Evolutionary conservation across 37 sponge, comb jelly and placozoan genomes (phyloP), one percentile per base, ranked within the genome.

Genomic region (Theonella swinhoei): DNA sequence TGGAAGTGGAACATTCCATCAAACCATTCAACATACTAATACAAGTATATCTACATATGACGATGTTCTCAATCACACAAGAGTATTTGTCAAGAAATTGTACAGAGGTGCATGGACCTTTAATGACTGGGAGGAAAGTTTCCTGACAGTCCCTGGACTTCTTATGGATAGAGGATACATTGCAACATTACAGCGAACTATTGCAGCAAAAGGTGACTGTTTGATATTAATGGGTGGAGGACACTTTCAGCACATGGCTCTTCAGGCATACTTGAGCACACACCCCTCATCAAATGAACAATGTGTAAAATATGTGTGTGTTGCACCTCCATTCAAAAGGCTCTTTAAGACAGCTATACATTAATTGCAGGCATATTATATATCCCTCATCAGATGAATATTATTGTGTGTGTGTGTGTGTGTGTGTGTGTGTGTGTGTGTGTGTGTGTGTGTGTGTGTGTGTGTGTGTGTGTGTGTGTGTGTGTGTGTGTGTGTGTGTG

Each of bases 141-240:
- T 73, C 39, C 23, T 31, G 68, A 38, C 8, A 28, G 65, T 68
- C 34, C n/a, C 4, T 4, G 58, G 69, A 2, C 26, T 39, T 65
- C 3, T 25, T 28, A 0, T 24, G 23, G 74, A 65, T n/a, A 24
- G 38, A 34, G 87, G 80, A 28, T 86, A 86, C 62, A 71, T 86
- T 62, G 87, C 80, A 29, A 42, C 73, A 37, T 32, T 86, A 65
- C 87, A 86, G 41, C 54, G 79, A n/a, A 28, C 78, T 3, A 33
- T 78, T 22, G 86, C 72, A 3, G 35, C 54, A 3, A 9, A 19
- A 42, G 34, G 72, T 20, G 35, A 41, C 36, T 86, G 80, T 29
- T 30, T 79, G 3, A 72, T 86, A 29, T 29, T 41, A 0, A 63
- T 79, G 73, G 87, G 80, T 35, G 87, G 80, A 14, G 87, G 80